Evolutionary conservation across 2,113 vertebrate genomes (phyloP).

Genomic region (Onychorhynchus coronatus): DNA sequence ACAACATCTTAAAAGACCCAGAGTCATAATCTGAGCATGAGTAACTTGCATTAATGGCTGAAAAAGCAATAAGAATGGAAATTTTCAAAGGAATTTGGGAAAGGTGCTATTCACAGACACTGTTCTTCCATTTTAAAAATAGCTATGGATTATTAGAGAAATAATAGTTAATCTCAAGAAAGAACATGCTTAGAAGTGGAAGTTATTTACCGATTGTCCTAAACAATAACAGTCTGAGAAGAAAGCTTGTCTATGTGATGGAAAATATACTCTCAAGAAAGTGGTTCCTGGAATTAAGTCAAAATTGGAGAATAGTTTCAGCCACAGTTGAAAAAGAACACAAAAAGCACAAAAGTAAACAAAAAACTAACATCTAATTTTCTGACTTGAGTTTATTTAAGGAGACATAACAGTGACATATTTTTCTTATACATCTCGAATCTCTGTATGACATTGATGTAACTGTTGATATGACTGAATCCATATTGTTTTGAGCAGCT

Average conservation of each 20-base stretch:
- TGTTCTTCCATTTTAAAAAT: not conserved
- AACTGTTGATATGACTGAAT: not conserved
- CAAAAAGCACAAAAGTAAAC: not conserved
- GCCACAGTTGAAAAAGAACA: not conserved
- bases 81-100: not conserved
- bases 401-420: rapidly evolving
- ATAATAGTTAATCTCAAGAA: not conserved
- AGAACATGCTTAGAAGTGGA: not conserved
- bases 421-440: not conserved
- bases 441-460: not conserved
- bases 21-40: not conserved
- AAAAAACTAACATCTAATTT: not conserved
- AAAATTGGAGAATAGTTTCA: not conserved
- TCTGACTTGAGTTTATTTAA: not conserved
- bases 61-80: not conserved
- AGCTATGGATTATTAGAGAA: not conserved
- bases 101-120: not conserved
- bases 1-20: not conserved
- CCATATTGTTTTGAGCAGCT: not conserved
- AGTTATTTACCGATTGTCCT: not conserved
- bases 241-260: not conserved
- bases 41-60: not conserved
- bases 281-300: not conserved
- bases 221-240: not conserved
- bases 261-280: not conserved